phyloP scores from a whole-genome alignment of 2,888 invertebrate species.

The Drosophila prostipennis region DNA sequence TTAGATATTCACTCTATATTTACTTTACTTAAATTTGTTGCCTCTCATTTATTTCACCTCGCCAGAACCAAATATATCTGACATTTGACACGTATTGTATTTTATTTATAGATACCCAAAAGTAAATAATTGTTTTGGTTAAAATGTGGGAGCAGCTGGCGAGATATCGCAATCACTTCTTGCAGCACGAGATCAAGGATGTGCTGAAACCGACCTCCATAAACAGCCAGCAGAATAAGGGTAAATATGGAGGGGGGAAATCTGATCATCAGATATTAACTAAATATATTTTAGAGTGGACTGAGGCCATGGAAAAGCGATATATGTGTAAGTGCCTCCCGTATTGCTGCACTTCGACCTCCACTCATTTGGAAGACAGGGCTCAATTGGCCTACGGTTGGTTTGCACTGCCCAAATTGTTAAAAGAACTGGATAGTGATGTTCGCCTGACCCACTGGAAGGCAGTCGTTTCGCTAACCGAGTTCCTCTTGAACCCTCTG shows the following conservation, averaged over 20 bases:
- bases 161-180: constrained; percentile 73
- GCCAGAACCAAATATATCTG: not conserved
- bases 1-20: no score
- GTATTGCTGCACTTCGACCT: constrained; percentile 41
- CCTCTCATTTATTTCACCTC: no score
- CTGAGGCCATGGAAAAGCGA: constrained; percentile 27
- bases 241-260: constrained; percentile 17
- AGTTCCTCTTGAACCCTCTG: constrained; percentile 76
- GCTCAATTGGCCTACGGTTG: constrained; percentile 76
- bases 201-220: constrained; percentile 55
- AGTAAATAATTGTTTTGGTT: not conserved
- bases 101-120: not conserved
- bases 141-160: constrained; percentile 80
- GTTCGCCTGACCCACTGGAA: constrained; percentile 63
- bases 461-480: constrained; percentile 73
- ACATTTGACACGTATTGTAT: constrained; percentile 6
- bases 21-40: no score
- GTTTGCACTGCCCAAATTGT: constrained; percentile 73
- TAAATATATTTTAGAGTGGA: constrained; percentile 35
- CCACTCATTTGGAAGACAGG: constrained; percentile 70
- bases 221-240: constrained; percentile 49
- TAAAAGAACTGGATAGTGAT: constrained; percentile 74
- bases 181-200: constrained; percentile 66
- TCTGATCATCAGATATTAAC: not conserved
- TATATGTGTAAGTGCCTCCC: constrained; percentile 38